These are phyloP conservation scores for Acromyrmex charruanus DNA, from an alignment of 1,140 invertebrate genomes.

Conservation along the genomic window DNA sequence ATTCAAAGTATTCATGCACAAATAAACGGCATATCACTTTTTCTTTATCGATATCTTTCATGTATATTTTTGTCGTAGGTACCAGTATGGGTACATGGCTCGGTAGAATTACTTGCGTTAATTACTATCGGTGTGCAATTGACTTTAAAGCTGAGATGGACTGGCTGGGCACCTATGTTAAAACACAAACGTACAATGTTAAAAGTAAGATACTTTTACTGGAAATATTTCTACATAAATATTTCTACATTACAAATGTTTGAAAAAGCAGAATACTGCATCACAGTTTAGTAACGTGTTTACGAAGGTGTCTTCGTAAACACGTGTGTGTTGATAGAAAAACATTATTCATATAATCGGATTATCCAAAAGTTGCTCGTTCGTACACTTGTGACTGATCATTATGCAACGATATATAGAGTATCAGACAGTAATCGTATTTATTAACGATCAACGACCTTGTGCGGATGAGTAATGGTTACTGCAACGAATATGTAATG, in stretches of 20 bases:
- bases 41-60: constrained; percentile 5
- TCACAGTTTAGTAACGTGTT: not conserved
- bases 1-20: constrained; percentile 87
- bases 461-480: constrained; percentile 2
- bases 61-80: constrained; percentile 84
- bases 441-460: constrained; percentile 39
- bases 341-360: constrained; percentile 42
- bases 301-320: not conserved
- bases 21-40: not conserved
- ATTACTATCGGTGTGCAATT: constrained; percentile 93
- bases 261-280: not conserved
- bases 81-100: constrained; percentile 93
- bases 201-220: constrained; percentile 88
- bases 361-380: constrained; percentile 33
- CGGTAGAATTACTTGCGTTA: constrained; percentile 93
- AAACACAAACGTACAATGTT: constrained; percentile 94
- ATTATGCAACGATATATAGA: constrained; percentile 62
- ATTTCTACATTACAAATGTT: not conserved
- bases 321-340: constrained; percentile 6
- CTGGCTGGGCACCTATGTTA: constrained; percentile 93
- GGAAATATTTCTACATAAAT: not conserved
- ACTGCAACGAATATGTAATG: constrained; percentile 37
- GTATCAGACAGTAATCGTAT: constrained; percentile 55
- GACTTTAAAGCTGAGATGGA: constrained; percentile 94
- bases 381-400: constrained; percentile 25